A percentile compares a stretch with the other conserved stretches of the same genome.
These are phyloP conservation scores for Anoplophora glabripennis DNA, from an alignment of 1,140 invertebrate species.

Conservation along the genomic window DNA sequence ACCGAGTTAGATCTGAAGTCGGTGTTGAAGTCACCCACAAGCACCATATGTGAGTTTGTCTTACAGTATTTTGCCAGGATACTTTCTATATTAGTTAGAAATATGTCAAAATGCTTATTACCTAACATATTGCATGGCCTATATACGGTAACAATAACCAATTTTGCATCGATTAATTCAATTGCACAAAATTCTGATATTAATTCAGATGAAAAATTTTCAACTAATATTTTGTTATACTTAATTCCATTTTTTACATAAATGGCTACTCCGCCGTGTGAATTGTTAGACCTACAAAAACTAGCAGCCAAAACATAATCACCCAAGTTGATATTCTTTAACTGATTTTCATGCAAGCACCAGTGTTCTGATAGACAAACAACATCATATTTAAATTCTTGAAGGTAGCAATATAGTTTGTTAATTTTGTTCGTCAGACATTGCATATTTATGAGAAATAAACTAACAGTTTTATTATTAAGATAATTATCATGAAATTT, in stretches of 20 bases:
- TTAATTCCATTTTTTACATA: neutral
- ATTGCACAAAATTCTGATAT: slow-evolving; percentile 1
- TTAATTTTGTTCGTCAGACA: neutral
- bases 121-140: neutral
- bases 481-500: too few relatives aligned
- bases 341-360: neutral
- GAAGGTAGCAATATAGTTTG: neutral
- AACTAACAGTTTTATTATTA: neutral
- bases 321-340: neutral
- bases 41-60: neutral
- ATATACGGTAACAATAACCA: neutral
- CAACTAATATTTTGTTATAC: neutral
- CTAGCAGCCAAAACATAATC: neutral
- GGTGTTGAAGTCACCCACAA: slow-evolving; percentile 3
- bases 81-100: neutral
- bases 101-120: neutral
- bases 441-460: slow-evolving; percentile 9
- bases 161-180: neutral
- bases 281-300: neutral
- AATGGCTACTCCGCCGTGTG: slow-evolving; percentile 1
- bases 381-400: neutral
- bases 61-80: neutral
- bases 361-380: slow-evolving; percentile 4
- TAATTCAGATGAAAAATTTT: neutral
- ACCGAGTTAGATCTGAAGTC: neutral